phyloP scores from a whole-genome alignment of 2,888 invertebrate genomes.

The Acanthacorydalis orientalis region DNA sequence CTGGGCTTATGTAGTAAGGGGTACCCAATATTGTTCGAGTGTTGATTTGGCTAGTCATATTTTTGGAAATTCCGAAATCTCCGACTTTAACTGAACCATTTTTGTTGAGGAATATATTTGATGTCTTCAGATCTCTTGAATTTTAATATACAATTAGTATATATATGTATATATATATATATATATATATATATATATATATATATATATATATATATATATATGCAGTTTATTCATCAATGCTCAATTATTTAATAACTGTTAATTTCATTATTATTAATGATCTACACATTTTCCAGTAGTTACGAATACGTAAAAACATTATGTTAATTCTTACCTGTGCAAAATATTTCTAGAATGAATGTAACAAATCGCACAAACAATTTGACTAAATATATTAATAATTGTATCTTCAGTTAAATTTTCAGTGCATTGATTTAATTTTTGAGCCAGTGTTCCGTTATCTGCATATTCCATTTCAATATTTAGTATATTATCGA shows the following conservation, averaged over 20 bases:
- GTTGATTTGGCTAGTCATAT: conserved; percentile 46
- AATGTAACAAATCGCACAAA: conserved; percentile 50
- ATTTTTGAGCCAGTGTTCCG: conserved; percentile 48
- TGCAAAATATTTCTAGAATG: conserved; percentile 49
- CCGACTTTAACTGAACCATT: conserved; percentile 50
- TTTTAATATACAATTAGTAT: conserved; percentile 4
- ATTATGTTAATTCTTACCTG: conserved; percentile 20
- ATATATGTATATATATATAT: not conserved
- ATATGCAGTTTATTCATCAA: too few relatives aligned
- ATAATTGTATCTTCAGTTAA: conserved; percentile 46
- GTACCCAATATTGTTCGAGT: conserved; percentile 57
- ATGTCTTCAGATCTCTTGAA: conserved; percentile 52
- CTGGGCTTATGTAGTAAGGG: conserved; percentile 58
- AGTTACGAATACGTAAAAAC: not conserved
- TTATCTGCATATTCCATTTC: conserved; percentile 70
- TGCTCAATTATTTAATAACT: too few relatives aligned
- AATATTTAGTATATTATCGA: conserved; percentile 49
- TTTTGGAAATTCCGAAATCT: conserved; percentile 61
- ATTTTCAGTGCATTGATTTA: conserved; percentile 29
- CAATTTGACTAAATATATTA: conserved; percentile 46
- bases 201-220: too few relatives aligned
- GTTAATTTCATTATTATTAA: too few relatives aligned
- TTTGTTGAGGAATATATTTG: conserved; percentile 53
- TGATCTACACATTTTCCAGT: too few relatives aligned
- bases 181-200: too few relatives aligned